phyloP scores from a whole-genome alignment of 2,888 invertebrate species.

The Drosophila bunnanda region DNA sequence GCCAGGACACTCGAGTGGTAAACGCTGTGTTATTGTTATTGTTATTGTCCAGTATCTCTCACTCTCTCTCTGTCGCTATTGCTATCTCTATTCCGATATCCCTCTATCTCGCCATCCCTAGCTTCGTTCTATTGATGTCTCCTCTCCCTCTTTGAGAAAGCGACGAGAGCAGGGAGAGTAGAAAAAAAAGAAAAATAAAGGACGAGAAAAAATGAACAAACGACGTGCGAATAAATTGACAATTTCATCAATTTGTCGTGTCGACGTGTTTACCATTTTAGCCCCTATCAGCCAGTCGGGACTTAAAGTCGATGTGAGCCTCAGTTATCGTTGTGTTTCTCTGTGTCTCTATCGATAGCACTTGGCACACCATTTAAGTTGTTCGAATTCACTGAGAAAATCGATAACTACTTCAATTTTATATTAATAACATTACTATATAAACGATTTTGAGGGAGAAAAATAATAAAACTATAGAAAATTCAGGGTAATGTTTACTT shows the following conservation, averaged over 20 bases:
- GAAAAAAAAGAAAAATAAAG: conserved; percentile 14
- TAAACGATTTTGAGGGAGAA: not conserved
- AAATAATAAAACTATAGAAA: not conserved
- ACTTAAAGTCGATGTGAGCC: conserved; percentile 9
- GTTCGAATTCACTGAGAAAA: not conserved
- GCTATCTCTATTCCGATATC: conserved; percentile 28
- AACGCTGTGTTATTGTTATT: conserved; percentile 76
- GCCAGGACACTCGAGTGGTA: conserved; percentile 73
- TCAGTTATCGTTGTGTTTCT: not conserved
- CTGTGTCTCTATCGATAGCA: not conserved
- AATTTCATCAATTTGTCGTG: conserved; percentile 63
- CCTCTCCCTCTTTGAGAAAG: not conserved
- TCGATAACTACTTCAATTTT: not conserved
- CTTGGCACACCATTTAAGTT: conserved; percentile 7
- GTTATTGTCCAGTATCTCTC: conserved; percentile 28
- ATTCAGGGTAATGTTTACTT: not conserved
- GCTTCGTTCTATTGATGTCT: conserved; percentile 22
- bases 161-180: not conserved
- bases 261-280: conserved; percentile 53
- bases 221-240: conserved; percentile 73
- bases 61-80: conserved; percentile 4
- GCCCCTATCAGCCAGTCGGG: conserved; percentile 10
- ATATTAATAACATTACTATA: not conserved
- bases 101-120: conserved; percentile 19
- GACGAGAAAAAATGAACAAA: conserved; percentile 47